Base-by-base conservation (phyloP, 2,113 vertebrate species). In the Apteryx owenii region DNA sequence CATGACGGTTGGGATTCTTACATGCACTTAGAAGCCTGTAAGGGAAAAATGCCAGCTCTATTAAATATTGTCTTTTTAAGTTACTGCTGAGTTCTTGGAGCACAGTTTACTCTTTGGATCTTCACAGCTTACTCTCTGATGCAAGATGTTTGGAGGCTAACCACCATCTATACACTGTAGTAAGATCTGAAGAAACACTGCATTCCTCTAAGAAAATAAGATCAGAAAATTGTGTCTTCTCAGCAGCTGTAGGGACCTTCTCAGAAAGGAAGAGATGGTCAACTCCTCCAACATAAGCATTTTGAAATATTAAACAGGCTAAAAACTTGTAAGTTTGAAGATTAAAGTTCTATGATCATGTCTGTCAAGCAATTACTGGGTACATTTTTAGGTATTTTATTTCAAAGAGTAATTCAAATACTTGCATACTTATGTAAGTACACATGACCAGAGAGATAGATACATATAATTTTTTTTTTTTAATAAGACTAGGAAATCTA, bases 41-140 rank as follows among this genome's bases (percentile, higher is more conserved):
- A 89, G 82, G 64, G 28, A 76, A 81, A 38, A 80, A 61, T 8
- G 54, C n/a, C 81, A 71, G 44, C 19, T 5, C 2, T 1, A 96
- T 96, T 97, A 96, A 97, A 97, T 70, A 88, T 21, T 51, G 76
- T 83, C 48, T 95, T 92, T 95, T 68, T 64, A 95, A 91, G 50
- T 73, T 73, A 82, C 1, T 62, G 19, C 50, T 80, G 7, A 14
- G 4, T 18, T 81, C 50, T 85, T 29, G 10, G 70, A 82, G 77
- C 53, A 61, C 56, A 62, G 5, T 77, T 95, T 83, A 84, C 16
- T 95, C 51, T 73, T 82, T 58, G 76, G 40, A 23, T 36, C 33
- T 60, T 31, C 60, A 21, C 68, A 40, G 16, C 36, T 89, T 70
- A 66, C 31, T 60, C 53, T 2, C 1, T 17, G 31, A 7, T 10